Base-by-base conservation (phyloP, 2,888 invertebrate genomes). In the Alitta virens region DNA sequence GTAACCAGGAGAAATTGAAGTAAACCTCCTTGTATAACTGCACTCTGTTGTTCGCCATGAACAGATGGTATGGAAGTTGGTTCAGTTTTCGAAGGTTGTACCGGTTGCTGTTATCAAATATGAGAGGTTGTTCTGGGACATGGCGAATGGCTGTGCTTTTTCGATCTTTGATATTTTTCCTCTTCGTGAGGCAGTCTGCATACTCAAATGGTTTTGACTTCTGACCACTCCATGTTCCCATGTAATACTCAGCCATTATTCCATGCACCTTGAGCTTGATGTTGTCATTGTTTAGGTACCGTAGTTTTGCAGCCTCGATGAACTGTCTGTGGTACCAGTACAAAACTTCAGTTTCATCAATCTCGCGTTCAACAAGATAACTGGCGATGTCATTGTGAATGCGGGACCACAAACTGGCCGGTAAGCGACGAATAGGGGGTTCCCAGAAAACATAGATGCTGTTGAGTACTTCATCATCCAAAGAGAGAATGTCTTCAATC, bases 41-140 rank as follows among this genome's bases (percentile, higher is more conserved):
- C 2, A 24, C 49, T 0, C 5, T n/a, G 25, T 52, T 23, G 12
- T 43, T 52, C 0, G 61, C 63, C 26, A 24, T 52, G 18, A 58
- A 55, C 55, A 70, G 58, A 26, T 70, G 68, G 42, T 63, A 60
- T 7, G 69, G 71, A 7, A 68, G 59, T 54, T 70, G 68, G 55
- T 62, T 68, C 24, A 70, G 50, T 40, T 68, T 70, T n/a, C 71
- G 43, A 21, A 62, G 26, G 56, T 70, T 70, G 65, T 40, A 65
- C 3, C 64, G 43, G n/a, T 57, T 27, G 26, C 27, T 54, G n/a
- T 50, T 59, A 51, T 49, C 62, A 55, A 56, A 68, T 12, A 51
- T 43, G 21, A 68, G 60, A n/a, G 68, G 68, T 38, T 68, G 68
- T 2, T 62, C 56, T 2, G 66, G 60, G n/a, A 68, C 66, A 51